Conservation (phyloP, 2,113 vertebrate species). For the Lepus europaeus region DNA sequence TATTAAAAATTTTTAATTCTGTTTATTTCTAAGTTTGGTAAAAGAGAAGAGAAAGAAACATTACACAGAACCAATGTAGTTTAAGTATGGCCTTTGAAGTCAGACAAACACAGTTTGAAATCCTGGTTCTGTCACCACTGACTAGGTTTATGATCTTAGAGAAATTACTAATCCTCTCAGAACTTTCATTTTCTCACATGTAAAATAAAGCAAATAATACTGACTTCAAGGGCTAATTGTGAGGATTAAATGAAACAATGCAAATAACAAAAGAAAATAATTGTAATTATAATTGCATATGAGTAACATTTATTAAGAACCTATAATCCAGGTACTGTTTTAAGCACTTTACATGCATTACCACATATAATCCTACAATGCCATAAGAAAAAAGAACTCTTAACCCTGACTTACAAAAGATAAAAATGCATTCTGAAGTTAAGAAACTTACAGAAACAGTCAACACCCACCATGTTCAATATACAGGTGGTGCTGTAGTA, state of each 20-base stretch:
- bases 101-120: constrained; percentile 11
- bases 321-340: not conserved
- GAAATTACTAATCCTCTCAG: constrained; percentile 33
- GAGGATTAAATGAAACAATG: constrained; percentile 61
- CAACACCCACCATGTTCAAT: not conserved
- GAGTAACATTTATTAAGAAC: not conserved
- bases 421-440: constrained; percentile 12
- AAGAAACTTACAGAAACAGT: constrained; percentile 33
- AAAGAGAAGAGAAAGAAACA: not conserved
- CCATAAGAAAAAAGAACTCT: not conserved
- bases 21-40: constrained; percentile 36
- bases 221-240: constrained; percentile 49
- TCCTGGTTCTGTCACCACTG: not conserved
- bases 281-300: constrained; percentile 39
- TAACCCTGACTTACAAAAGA: not conserved
- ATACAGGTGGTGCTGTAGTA: not conserved
- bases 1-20: constrained; percentile 20
- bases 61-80: not conserved
- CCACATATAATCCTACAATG: constrained; percentile 5
- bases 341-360: constrained; percentile 28
- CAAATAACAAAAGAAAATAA: not conserved
- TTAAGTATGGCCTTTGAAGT: constrained; percentile 17
- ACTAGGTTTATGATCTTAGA: not conserved
- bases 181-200: constrained; percentile 38
- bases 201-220: constrained; percentile 4